These are phyloP conservation scores for Platycheirus albimanus DNA, from an alignment of 2,888 invertebrate genomes.

Conservation along the genomic window DNA sequence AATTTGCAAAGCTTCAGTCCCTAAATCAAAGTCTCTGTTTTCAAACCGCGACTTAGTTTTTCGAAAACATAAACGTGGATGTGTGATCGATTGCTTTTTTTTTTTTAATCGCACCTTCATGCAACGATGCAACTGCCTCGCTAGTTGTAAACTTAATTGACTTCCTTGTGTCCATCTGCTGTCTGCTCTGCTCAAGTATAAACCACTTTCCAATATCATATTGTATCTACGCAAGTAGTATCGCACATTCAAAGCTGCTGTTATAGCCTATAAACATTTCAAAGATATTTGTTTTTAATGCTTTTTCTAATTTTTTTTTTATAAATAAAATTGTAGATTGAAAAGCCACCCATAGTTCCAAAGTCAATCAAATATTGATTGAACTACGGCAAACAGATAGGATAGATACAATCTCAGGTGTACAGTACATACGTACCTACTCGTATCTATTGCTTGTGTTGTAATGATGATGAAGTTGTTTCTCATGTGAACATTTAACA, in stretches of 20 bases:
- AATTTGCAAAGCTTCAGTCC: not conserved
- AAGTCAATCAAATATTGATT: constrained; percentile 73
- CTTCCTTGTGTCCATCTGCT: constrained; percentile 16
- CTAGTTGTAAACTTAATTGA: constrained; percentile 11
- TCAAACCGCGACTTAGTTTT: no score
- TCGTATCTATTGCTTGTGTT: constrained; percentile 33
- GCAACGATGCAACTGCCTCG: not conserved
- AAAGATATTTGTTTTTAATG: constrained; percentile 52
- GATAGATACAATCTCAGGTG: constrained; percentile 51
- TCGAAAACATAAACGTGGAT: not conserved
- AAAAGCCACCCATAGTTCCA: constrained; percentile 71
- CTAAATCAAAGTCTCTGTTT: no score
- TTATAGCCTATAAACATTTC: constrained; percentile 59
- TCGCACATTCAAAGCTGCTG: constrained; percentile 40
- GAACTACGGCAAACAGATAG: constrained; percentile 44
- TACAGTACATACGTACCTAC: no score
- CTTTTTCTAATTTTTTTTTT: constrained; percentile 28
- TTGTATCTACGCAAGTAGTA: constrained; percentile 20
- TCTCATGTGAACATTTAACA: constrained; percentile 70
- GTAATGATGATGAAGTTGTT: constrained; percentile 71
- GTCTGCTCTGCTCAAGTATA: not conserved
- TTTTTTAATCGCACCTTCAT: not conserved
- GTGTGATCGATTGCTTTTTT: not conserved
- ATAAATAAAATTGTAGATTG: constrained; percentile 50
- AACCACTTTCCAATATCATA: constrained; percentile 15